A percentile compares a stretch with the other conserved stretches of the same genome.
Evolutionary conservation across 2,888 invertebrate species (phyloP).

Genomic region (Agapetus fuscipes): DNA sequence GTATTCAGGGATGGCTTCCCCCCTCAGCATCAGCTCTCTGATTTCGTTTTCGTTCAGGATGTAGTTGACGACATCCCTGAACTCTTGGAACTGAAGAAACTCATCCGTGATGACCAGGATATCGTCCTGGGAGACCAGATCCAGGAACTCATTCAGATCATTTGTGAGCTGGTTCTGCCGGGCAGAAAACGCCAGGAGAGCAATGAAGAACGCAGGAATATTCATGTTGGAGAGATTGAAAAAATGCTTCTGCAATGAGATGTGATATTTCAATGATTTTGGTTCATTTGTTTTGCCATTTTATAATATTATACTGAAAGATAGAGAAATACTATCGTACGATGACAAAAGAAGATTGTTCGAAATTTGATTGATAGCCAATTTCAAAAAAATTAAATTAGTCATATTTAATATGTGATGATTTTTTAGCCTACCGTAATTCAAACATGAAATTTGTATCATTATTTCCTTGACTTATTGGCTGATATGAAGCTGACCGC

Average conservation of each 20-base stretch:
- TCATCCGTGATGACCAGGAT: not conserved
- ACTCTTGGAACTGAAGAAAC: not conserved
- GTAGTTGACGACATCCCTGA: not conserved
- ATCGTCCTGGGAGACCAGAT: not conserved
- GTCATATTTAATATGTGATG: no score
- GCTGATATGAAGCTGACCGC: no score
- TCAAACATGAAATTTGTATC: no score
- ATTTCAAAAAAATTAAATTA: no score
- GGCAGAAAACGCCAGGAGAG: not conserved
- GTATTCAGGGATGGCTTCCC: not conserved
- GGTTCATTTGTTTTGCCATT: no score
- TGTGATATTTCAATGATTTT: not conserved
- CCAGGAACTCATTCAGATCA: slow-evolving; percentile 8
- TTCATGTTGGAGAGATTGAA: not conserved
- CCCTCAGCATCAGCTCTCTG: not conserved
- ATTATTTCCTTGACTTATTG: no score
- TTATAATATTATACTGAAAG: no score
- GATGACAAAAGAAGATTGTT: no score
- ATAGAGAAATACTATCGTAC: no score
- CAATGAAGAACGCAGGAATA: no score
- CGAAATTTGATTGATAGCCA: no score
- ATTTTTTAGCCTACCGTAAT: no score
- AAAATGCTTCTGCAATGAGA: not conserved
- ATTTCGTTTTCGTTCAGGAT: not conserved
- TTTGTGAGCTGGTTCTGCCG: not conserved